Evolutionary conservation across 2,888 invertebrate species (phyloP).

Genomic region (Mycalesis mineus): DNA sequence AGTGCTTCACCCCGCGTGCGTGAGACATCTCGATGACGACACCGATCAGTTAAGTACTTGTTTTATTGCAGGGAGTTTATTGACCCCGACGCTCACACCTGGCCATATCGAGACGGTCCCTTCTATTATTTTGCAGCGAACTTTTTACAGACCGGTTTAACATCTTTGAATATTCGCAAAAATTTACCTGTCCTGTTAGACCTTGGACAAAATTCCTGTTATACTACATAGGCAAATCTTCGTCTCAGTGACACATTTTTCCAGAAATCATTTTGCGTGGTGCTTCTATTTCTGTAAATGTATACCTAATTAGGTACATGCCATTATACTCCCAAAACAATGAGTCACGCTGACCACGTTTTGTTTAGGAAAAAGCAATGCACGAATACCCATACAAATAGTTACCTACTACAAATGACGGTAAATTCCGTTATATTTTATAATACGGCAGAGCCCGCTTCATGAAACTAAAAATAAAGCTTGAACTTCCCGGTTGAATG

Average conservation of each 20-base stretch:
- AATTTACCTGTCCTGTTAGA: neutral
- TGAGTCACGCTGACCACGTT: neutral
- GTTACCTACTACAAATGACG: slow-evolving; percentile 4
- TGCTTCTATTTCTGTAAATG: no score
- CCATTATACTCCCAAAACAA: neutral
- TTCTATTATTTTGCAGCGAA: neutral
- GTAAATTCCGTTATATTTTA: slow-evolving; percentile 34
- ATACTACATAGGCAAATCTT: neutral
- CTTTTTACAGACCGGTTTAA: slow-evolving; percentile 3
- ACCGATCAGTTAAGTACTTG: slow-evolving; percentile 37
- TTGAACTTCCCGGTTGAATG: slow-evolving; percentile 78
- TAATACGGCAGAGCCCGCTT: slow-evolving; percentile 47
- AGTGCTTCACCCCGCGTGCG: slow-evolving; percentile 26
- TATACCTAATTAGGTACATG: no score
- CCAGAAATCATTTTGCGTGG: neutral
- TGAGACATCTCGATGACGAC: slow-evolving; percentile 24
- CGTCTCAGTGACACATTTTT: neutral
- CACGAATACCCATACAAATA: neutral
- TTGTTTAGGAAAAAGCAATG: neutral
- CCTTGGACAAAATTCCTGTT: neutral
- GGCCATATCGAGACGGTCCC: slow-evolving; percentile 28
- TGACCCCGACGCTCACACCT: slow-evolving; percentile 51
- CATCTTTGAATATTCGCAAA: neutral
- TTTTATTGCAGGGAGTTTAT: slow-evolving; percentile 40
- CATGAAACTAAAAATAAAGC: slow-evolving; percentile 73